These are phyloP conservation scores for Struthio camelus DNA, from an alignment of 2,113 vertebrate genomes.

Conservation along the genomic window DNA sequence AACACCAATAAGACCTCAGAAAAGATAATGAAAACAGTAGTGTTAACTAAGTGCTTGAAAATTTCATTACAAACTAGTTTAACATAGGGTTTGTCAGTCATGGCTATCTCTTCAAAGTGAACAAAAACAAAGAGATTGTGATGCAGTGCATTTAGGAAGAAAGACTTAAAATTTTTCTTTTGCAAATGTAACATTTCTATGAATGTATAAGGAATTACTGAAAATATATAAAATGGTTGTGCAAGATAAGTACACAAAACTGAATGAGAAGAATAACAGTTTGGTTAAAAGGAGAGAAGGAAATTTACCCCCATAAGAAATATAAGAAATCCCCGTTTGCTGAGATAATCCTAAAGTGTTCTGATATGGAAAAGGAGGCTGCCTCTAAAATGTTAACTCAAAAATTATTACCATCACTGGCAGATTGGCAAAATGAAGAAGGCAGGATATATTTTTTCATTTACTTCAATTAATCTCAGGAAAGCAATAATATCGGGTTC, in stretches of 20 bases:
- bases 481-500: neutral
- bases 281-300: neutral
- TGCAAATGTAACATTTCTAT: neutral
- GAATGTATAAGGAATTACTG: neutral
- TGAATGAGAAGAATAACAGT: neutral
- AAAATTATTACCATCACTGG: neutral
- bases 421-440: rapidly evolving
- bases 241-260: neutral
- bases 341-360: neutral
- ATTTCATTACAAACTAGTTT: neutral
- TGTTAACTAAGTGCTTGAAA: neutral
- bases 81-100: conserved; percentile 6
- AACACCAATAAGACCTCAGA: neutral
- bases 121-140: neutral
- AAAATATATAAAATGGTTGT: neutral
- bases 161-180: neutral
- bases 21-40: neutral
- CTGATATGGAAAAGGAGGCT: neutral
- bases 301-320: neutral
- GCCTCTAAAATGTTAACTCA: neutral
- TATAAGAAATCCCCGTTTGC: neutral
- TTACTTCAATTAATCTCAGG: neutral
- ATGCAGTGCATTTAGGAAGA: neutral
- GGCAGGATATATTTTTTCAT: neutral
- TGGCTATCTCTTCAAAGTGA: neutral